phyloP scores from a whole-genome alignment of 2,797 vertebrate species.

The Leucoraja ocellata region DNA sequence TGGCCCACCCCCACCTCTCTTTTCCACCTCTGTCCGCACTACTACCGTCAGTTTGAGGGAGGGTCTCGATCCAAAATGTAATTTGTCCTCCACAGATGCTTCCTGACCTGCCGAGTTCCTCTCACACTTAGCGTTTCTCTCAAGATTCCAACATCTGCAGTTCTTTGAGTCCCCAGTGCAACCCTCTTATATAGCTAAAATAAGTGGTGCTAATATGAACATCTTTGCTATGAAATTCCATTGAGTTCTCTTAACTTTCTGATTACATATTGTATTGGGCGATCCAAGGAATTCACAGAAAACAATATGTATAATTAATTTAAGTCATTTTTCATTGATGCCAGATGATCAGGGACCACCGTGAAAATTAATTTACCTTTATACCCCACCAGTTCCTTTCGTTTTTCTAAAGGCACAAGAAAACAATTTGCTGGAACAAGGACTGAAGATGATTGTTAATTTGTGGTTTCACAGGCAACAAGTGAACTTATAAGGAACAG shows the following conservation, averaged over 20 bases:
- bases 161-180: no score
- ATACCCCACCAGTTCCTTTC: neutral
- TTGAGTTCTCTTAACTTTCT: neutral
- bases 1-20: no score
- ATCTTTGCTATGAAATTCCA: neutral
- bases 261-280: neutral
- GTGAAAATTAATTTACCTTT: neutral
- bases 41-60: no score
- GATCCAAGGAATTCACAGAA: neutral
- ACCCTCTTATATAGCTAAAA: neutral
- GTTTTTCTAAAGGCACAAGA: neutral
- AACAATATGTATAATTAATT: neutral
- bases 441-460: neutral
- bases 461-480: neutral
- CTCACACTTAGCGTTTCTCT: no score
- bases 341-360: neutral
- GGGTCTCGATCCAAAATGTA: no score
- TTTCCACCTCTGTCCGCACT: no score
- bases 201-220: neutral
- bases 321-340: neutral
- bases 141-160: no score
- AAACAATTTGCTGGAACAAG: neutral
- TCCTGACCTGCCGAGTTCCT: no score
- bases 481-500: neutral
- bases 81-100: no score